Conservation (phyloP, 2,113 vertebrate species). For the Pica pica region DNA sequence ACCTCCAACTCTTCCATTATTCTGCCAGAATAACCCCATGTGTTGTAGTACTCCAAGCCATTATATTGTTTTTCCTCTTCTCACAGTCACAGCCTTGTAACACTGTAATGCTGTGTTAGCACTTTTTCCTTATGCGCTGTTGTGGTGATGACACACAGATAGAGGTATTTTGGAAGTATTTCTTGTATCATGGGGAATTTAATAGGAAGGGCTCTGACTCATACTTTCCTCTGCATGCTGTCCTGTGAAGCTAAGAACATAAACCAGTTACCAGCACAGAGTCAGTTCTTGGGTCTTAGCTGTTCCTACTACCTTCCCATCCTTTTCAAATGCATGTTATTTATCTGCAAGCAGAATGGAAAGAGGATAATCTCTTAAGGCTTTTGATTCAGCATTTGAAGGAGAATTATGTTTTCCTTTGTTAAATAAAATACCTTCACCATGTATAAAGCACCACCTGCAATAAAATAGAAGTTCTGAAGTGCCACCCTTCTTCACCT, state of each 20-base stretch:
- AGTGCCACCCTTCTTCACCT: background rate
- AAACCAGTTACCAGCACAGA: background rate
- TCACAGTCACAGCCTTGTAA: background rate
- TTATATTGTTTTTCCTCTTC: background rate
- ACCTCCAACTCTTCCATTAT: background rate
- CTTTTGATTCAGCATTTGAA: background rate
- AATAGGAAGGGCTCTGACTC: background rate
- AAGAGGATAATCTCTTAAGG: background rate
- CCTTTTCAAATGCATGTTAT: background rate
- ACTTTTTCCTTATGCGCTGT: accelerated
- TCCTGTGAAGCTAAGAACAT: background rate
- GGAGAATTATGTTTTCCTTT: background rate
- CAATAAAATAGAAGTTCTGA: background rate
- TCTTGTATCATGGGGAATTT: background rate
- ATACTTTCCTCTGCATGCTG: background rate
- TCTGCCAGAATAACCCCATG: background rate
- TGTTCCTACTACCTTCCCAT: background rate
- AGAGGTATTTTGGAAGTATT: background rate
- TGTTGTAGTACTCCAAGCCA: background rate
- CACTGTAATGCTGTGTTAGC: background rate
- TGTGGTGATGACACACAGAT: background rate
- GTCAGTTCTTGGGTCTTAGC: background rate
- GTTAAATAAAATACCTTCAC: background rate
- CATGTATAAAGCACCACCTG: background rate
- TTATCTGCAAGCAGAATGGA: background rate